Base-by-base conservation (phyloP, 2,113 vertebrate genomes). In the Melanerpes aurifrons region DNA sequence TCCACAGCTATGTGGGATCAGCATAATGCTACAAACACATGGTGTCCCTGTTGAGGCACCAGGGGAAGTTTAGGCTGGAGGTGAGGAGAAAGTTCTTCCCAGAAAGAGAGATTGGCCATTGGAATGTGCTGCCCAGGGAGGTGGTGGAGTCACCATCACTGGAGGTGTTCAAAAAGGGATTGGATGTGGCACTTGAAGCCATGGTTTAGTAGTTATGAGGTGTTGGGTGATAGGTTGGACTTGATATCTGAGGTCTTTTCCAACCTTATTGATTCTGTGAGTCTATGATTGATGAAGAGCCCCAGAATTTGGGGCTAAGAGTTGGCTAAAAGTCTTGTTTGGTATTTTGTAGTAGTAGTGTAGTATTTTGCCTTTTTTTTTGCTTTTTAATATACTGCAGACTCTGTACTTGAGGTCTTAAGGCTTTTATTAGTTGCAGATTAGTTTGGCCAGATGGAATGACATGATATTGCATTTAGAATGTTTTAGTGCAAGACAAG, bases 1-100 rank as follows among this genome's bases (percentile, higher is more conserved):
- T 35, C 35, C 35, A 35, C 35, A 28, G 21, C 40, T 79, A 3
- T 10, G 1, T 68, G 29, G 12, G 25, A 28, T 75, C 28, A 37
- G 13, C 15, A 1, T 73, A 61, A 35, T 43, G 32, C 47, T 84
- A 17, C 11, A 73, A 53, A 56, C 2, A 16, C 61, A 6, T 6
- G 28, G 26, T 0, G 0, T 21, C 17, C 18, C 8, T 21, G 40
- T 40, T 40, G 10, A 12, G 10, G 10, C 40, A 40, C 40, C 40
- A 40, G 40, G 40, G 40, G 40, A 40, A 40, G 40, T 40, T 40
- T 40, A 40, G 40, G 40, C 10, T 40, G 40, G 40, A 12, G 40
- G 40, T 40, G 40, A 40, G 40, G 40, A 40, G 40, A 40, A 40
- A 40, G 40, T 40, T 40, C 40, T 12, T 40, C 40, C 40, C 40